A percentile compares a stretch with the other conserved stretches of the same genome.
These are phyloP conservation scores for Hemithea aestivaria DNA, from an alignment of 2,888 invertebrate genomes.

Conservation along the genomic window DNA sequence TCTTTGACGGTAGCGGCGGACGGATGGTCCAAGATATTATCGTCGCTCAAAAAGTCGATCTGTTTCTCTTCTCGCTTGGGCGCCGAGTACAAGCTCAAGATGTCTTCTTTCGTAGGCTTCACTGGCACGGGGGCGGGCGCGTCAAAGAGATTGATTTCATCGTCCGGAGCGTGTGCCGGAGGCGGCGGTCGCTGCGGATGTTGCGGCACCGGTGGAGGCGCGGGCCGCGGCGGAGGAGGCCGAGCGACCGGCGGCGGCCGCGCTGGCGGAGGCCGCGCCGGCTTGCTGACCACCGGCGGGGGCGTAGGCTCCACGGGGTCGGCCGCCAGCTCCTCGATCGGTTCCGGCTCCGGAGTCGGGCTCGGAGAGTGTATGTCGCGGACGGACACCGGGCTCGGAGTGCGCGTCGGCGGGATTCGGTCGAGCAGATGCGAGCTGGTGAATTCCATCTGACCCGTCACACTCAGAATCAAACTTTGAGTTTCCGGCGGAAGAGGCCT, in stretches of 20 bases:
- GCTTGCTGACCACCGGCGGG: conserved; percentile 31
- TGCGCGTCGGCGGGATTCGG: conserved; percentile 89
- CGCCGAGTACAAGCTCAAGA: conserved; percentile 77
- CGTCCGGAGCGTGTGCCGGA: conserved; percentile 44
- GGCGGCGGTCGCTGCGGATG: conserved; percentile 32
- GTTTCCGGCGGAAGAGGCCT: conserved; percentile 87
- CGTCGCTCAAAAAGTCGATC: conserved; percentile 80
- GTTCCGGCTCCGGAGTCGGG: conserved; percentile 85
- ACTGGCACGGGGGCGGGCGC: conserved; percentile 71
- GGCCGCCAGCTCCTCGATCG: conserved; percentile 37
- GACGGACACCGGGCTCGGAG: conserved; percentile 92
- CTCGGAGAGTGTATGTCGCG: conserved; percentile 90
- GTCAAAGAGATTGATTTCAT: conserved; percentile 79
- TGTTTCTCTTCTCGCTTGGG: conserved; percentile 66
- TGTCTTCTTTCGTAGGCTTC: conserved; percentile 79
- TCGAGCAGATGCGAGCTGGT: conserved; percentile 91
- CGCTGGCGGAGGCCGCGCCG: conserved; percentile 36
- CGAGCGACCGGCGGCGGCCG: conserved; percentile 63
- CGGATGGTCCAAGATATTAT: conserved; percentile 64
- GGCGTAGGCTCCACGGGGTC: conserved; percentile 50
- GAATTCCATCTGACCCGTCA: conserved; percentile 93
- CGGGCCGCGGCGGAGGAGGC: conserved; percentile 70
- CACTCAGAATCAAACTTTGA: conserved; percentile 90
- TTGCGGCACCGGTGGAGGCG: conserved; percentile 66
- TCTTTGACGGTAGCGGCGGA: conserved; percentile 32